Evolutionary conservation across 2,888 invertebrate species (phyloP).

Genomic region (Drosophila meridiana): DNA sequence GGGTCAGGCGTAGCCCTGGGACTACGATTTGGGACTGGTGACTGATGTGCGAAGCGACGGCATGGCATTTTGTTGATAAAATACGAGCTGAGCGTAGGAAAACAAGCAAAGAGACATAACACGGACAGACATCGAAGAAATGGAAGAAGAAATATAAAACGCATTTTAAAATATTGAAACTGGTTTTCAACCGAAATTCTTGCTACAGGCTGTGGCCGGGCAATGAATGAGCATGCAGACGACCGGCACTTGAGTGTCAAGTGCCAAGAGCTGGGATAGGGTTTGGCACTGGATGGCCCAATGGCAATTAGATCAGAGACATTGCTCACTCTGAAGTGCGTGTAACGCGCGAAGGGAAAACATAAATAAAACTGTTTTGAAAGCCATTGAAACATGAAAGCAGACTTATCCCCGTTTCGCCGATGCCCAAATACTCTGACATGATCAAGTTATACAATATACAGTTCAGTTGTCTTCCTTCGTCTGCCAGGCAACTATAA

Average conservation of each 20-base stretch:
- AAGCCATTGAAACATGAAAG: constrained; percentile 44
- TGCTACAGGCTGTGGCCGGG: constrained; percentile 2
- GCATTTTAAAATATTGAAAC: constrained; percentile 67
- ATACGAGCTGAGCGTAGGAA: constrained; percentile 66
- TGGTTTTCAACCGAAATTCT: constrained; percentile 58
- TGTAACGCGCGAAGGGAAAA: constrained; percentile 28
- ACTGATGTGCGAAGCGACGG: constrained; percentile 52
- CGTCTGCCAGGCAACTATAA: no score
- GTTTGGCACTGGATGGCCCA: constrained; percentile 18
- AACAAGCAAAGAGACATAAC: constrained; percentile 37
- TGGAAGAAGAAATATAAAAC: constrained; percentile 19
- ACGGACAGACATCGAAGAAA: background rate
- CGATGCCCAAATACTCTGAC: background rate
- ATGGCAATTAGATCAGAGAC: constrained; percentile 72
- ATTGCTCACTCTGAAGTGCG: constrained; percentile 71
- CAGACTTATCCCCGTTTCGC: background rate
- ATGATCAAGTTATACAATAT: background rate
- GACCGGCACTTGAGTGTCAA: constrained; percentile 66
- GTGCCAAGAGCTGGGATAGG: constrained; percentile 45
- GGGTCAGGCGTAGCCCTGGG: constrained; percentile 36
- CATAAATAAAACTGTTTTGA: constrained; percentile 59
- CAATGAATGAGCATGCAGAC: constrained; percentile 13
- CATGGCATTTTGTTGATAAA: constrained; percentile 56
- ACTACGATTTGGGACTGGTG: constrained; percentile 29
- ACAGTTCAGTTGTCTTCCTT: background rate